phyloP scores from a whole-genome alignment of 2,797 vertebrate genomes.

The Sardinella longiceps region DNA sequence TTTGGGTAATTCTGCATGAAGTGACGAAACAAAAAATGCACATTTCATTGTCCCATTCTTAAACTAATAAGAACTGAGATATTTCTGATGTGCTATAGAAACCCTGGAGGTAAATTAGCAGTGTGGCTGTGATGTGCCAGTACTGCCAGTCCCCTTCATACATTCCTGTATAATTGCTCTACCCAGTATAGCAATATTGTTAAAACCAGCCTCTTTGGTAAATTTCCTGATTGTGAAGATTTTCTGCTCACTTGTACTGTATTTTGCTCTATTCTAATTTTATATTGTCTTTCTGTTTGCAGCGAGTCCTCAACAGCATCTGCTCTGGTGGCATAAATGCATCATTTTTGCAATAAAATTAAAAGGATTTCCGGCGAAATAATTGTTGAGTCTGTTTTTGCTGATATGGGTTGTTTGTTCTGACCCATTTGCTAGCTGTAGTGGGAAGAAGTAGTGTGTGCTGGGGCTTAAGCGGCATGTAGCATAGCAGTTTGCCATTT shows the following conservation, averaged over 20 bases:
- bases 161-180: constrained; percentile 31
- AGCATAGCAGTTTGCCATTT: too few species aligned
- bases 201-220: not conserved
- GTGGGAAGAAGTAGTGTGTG: too few species aligned
- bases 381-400: not conserved
- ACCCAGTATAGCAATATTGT: not conserved
- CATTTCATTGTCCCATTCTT: constrained; percentile 79
- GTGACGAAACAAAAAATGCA: constrained; percentile 49
- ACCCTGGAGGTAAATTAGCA: constrained; percentile 82
- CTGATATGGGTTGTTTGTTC: not conserved
- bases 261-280: constrained; percentile 31
- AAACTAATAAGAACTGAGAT: constrained; percentile 67
- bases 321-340: constrained; percentile 94
- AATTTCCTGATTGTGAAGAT: not conserved
- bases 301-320: constrained; percentile 99
- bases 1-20: too few species aligned
- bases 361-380: constrained; percentile 74
- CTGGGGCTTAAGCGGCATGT: too few species aligned
- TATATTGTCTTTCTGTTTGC: constrained; percentile 57
- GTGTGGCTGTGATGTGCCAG: constrained; percentile 67
- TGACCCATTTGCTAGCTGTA: too few species aligned
- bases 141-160: constrained; percentile 82
- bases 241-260: not conserved
- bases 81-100: constrained; percentile 81
- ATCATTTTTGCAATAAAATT: constrained; percentile 75